A percentile compares a stretch with the other conserved stretches of the same genome.
Evolutionary conservation across 2,113 vertebrate species (phyloP).

Genomic region (Nyctibius bracteatus): DNA sequence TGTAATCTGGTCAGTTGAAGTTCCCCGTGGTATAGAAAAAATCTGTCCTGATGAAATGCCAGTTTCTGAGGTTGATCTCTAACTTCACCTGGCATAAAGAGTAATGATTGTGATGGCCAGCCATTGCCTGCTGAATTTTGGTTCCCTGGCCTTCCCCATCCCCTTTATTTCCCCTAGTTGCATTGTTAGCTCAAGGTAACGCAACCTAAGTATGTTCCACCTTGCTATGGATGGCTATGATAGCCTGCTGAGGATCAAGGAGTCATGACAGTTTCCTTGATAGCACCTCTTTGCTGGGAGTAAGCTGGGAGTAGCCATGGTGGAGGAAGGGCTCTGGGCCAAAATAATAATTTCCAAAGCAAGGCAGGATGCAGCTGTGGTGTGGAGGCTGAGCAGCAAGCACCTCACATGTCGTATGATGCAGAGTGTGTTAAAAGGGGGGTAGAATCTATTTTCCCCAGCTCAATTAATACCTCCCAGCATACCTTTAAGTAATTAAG

Average conservation of each 20-base stretch:
- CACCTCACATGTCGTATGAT: rapidly evolving
- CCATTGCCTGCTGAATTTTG: background rate
- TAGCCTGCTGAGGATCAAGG: background rate
- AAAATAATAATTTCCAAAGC: background rate
- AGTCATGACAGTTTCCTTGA: background rate
- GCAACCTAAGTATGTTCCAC: background rate
- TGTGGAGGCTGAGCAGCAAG: background rate
- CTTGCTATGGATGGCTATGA: background rate
- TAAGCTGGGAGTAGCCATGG: background rate
- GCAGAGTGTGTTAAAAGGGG: background rate
- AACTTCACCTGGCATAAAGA: background rate
- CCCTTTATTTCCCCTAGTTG: background rate
- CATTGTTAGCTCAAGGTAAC: background rate
- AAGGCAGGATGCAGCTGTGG: background rate
- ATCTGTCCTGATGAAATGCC: background rate
- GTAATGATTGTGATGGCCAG: background rate
- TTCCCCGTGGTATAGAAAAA: background rate
- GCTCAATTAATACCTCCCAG: background rate
- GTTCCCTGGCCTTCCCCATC: background rate
- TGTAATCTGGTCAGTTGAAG: background rate
- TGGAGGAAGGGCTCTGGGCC: background rate
- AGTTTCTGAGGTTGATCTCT: background rate
- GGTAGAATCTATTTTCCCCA: background rate
- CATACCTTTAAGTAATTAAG: background rate
- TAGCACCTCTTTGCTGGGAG: background rate